These are phyloP conservation scores for Crocallis elinguaria DNA, from an alignment of 2,888 invertebrate genomes.

Conservation along the genomic window DNA sequence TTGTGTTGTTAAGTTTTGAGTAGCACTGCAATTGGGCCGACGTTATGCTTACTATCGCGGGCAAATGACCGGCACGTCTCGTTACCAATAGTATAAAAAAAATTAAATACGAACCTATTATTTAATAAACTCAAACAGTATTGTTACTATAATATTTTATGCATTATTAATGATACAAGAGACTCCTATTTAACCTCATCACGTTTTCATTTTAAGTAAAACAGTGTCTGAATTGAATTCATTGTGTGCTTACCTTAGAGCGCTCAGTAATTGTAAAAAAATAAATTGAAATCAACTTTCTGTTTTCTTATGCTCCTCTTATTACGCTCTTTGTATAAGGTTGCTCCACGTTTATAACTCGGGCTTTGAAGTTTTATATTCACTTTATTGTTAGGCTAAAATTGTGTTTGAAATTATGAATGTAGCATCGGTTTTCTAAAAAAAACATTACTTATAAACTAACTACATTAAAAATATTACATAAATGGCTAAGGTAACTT, in stretches of 20 bases:
- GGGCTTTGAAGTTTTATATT: slow-evolving; percentile 14
- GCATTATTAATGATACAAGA: not conserved
- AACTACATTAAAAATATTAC: too few species aligned
- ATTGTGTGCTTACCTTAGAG: slow-evolving; percentile 16
- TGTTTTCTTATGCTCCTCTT: slow-evolving; percentile 15
- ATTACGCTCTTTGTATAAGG: slow-evolving; percentile 12
- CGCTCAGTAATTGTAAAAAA: slow-evolving; percentile 22
- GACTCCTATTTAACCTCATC: not conserved
- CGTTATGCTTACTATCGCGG: too few species aligned
- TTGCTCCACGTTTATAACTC: not conserved
- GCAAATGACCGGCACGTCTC: too few species aligned
- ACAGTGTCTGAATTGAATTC: slow-evolving; percentile 14
- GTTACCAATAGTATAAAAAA: too few species aligned
- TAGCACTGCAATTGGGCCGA: too few species aligned
- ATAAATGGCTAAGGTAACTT: too few species aligned
- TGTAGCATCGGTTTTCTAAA: too few species aligned
- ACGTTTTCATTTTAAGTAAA: slow-evolving; percentile 5
- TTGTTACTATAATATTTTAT: too few species aligned
- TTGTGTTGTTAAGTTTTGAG: too few species aligned
- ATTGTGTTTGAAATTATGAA: not conserved
- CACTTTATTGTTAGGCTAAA: not conserved
- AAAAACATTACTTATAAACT: too few species aligned
- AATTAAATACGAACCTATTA: too few species aligned
- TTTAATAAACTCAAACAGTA: too few species aligned
- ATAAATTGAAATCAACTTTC: slow-evolving; percentile 16